Evolutionary conservation across 2,888 invertebrate species (phyloP).

Genomic region (Tetramorium bicarinatum): DNA sequence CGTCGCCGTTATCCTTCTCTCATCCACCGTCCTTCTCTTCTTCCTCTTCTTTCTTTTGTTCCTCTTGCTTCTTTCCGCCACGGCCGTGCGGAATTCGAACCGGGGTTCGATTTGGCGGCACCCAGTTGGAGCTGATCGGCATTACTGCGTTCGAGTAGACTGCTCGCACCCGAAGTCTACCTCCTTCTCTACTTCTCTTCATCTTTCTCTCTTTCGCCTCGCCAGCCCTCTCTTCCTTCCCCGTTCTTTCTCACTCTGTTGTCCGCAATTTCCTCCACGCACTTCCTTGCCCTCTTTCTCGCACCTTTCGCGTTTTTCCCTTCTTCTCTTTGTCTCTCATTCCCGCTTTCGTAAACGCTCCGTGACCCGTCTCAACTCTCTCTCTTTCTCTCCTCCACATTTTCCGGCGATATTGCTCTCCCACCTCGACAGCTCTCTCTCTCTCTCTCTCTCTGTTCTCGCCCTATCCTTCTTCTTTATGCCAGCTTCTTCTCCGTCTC

Average conservation of each 20-base stretch:
- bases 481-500: constrained; percentile 63
- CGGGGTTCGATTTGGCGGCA: constrained; percentile 78
- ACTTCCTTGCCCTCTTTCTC: constrained; percentile 51
- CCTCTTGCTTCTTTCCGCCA: constrained; percentile 55
- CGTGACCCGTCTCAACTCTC: constrained; percentile 55
- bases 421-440: constrained; percentile 57
- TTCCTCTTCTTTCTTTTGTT: constrained; percentile 38
- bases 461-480: constrained; percentile 58
- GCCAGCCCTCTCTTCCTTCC: constrained; percentile 44
- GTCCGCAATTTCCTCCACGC: constrained; percentile 32
- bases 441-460: constrained; percentile 61
- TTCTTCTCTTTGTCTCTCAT: constrained; percentile 43
- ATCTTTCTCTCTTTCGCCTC: constrained; percentile 47
- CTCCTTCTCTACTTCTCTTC: constrained; percentile 67
- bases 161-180: constrained; percentile 76
- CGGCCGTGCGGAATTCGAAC: constrained; percentile 75
- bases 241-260: constrained; percentile 11
- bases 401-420: constrained; percentile 48
- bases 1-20: constrained; percentile 53
- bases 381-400: constrained; percentile 55
- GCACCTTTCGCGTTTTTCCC: constrained; percentile 44
- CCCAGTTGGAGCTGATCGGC: constrained; percentile 83
- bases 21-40: constrained; percentile 19
- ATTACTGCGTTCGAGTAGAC: constrained; percentile 83
- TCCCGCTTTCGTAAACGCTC: constrained; percentile 68